Conservation (phyloP, 64 coral and sea anemone species). For the Catalaphyllia jardinei region DNA sequence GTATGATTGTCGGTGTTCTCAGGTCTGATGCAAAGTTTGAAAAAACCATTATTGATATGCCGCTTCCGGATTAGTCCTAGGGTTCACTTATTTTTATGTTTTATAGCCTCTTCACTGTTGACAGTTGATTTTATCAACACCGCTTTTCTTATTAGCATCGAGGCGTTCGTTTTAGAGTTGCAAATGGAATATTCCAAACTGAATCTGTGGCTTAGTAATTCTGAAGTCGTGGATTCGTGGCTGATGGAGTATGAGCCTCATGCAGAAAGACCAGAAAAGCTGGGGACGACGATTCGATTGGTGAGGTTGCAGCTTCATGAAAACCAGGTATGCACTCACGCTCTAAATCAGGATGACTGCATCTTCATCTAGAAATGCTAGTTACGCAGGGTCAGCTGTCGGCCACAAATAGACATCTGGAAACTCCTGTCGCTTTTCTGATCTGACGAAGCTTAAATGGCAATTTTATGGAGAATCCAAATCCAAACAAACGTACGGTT, state of each 20-base stretch:
- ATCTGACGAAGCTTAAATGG: too few relatives aligned
- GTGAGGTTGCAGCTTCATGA: slow-evolving; percentile 41
- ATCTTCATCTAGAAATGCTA: too few relatives aligned
- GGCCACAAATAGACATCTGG: too few relatives aligned
- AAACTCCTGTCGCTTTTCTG: too few relatives aligned
- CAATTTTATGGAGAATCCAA: too few relatives aligned
- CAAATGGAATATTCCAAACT: slow-evolving; percentile 35
- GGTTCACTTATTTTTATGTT: background rate
- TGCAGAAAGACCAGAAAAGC: slow-evolving; percentile 21
- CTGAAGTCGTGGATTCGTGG: slow-evolving; percentile 28
- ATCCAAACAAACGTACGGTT: too few relatives aligned
- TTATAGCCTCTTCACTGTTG: background rate
- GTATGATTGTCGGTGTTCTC: too few relatives aligned
- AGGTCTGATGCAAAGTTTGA: too few relatives aligned
- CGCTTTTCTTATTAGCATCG: slow-evolving; percentile 3
- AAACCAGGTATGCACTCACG: slow-evolving; percentile 19
- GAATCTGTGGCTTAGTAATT: background rate
- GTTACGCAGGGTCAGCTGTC: too few relatives aligned
- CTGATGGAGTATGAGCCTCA: slow-evolving; percentile 17
- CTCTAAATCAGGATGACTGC: too few relatives aligned
- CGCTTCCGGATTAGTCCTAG: too few relatives aligned
- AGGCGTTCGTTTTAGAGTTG: slow-evolving; percentile 21
- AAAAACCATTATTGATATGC: too few relatives aligned
- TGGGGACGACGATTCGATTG: slow-evolving; percentile 12
- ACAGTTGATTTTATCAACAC: background rate